A percentile compares a stretch with the other conserved stretches of the same genome.
Conservation (phyloP, 1,140 invertebrate species). For the Ephestia elutella region DNA sequence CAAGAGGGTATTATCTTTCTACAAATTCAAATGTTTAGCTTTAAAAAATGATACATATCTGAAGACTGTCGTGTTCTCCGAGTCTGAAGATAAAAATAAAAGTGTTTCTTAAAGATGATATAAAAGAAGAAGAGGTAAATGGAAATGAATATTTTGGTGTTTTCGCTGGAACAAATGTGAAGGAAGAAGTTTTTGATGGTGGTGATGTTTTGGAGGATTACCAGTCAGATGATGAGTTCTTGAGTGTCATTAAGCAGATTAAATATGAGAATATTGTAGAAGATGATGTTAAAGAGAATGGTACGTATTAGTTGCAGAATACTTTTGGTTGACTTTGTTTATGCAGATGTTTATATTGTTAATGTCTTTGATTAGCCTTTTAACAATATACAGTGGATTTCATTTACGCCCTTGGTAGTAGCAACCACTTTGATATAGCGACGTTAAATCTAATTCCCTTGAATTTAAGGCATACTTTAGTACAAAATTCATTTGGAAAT, state of each 20-base stretch:
- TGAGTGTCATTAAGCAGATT: constrained; percentile 52
- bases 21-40: constrained; percentile 1
- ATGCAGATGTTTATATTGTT: no score
- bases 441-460: no score
- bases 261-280: constrained; percentile 39
- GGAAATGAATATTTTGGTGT: constrained; percentile 1
- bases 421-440: no score
- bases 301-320: constrained; percentile 23
- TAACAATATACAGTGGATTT: no score
- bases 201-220: constrained; percentile 14
- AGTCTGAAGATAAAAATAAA: constrained; percentile 1
- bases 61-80: not conserved
- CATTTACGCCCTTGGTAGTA: no score
- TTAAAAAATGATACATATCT: not conserved
- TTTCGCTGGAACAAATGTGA: not conserved
- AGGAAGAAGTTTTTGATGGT: constrained; percentile 6
- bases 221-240: constrained; percentile 45
- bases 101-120: constrained; percentile 1
- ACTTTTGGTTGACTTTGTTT: no score
- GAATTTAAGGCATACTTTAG: no score
- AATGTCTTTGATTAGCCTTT: no score
- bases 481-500: no score
- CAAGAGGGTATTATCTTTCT: not conserved
- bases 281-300: constrained; percentile 34
- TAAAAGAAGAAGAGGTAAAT: not conserved